A percentile compares a stretch with the other conserved stretches of the same genome.
Conservation (phyloP, 2,888 invertebrate species). For the Xanthia togata region DNA sequence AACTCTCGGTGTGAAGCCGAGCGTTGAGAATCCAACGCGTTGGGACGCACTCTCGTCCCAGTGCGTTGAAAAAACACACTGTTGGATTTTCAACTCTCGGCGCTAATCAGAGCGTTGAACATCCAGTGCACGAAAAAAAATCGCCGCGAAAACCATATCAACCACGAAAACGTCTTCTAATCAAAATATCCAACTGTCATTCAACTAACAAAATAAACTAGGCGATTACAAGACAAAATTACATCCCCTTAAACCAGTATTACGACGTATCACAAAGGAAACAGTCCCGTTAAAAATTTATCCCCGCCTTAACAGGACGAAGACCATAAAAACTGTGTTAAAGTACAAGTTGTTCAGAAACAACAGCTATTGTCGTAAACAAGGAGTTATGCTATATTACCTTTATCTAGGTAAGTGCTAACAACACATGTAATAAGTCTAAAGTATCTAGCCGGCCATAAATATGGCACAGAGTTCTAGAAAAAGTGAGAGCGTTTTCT, state of each 20-base stretch:
- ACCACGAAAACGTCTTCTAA: not conserved
- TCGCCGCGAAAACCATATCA: no score
- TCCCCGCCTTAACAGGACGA: constrained; percentile 55
- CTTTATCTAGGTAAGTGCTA: constrained; percentile 14
- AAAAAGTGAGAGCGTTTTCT: no score
- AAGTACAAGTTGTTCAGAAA: constrained; percentile 62
- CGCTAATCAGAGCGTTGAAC: no score
- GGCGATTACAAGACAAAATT: constrained; percentile 56
- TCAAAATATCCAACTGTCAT: constrained; percentile 29
- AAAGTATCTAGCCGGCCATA: not conserved
- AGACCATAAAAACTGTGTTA: constrained; percentile 59
- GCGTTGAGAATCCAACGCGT: no score
- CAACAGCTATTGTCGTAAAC: constrained; percentile 60
- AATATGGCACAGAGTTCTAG: not conserved
- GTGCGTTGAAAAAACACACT: no score
- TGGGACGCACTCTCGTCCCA: no score
- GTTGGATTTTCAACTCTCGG: no score
- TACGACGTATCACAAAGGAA: constrained; percentile 61
- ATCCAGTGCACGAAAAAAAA: no score
- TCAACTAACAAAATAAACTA: constrained; percentile 24
- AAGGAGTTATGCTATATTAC: constrained; percentile 48
- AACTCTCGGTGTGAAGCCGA: no score
- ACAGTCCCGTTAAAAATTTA: constrained; percentile 63
- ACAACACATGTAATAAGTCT: constrained; percentile 10
- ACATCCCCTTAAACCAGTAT: constrained; percentile 56